Evolutionary conservation across 2,888 invertebrate genomes (phyloP).

Genomic region (Ischnura elegans): DNA sequence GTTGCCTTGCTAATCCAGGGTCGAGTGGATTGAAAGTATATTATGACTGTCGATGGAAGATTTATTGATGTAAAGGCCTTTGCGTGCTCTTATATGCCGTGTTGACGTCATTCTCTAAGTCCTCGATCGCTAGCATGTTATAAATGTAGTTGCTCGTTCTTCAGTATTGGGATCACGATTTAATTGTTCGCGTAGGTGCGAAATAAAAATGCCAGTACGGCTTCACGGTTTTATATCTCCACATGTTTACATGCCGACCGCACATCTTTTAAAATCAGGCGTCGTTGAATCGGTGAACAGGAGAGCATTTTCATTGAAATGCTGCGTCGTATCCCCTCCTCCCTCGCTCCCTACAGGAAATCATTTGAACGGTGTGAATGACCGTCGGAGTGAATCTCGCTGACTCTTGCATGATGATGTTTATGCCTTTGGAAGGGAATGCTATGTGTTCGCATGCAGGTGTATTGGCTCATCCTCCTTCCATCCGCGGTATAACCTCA

Average conservation of each 20-base stretch:
- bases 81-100: background rate
- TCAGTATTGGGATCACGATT: background rate
- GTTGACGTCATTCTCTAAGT: background rate
- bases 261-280: too few species aligned
- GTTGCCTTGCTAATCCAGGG: background rate
- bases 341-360: too few species aligned
- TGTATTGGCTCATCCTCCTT: too few species aligned
- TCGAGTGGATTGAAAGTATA: background rate
- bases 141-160: background rate
- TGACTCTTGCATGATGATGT: too few species aligned
- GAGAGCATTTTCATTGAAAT: too few species aligned
- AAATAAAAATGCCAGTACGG: background rate
- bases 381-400: too few species aligned
- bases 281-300: too few species aligned
- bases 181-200: background rate
- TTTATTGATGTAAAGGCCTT: slow-evolving; percentile 12
- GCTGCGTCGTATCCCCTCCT: too few species aligned
- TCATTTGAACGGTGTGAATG: too few species aligned
- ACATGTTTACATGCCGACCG: background rate
- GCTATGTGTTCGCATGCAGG: too few species aligned
- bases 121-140: background rate
- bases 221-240: background rate
- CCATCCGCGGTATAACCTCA: too few species aligned
- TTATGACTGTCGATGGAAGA: background rate
- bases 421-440: too few species aligned